Evolutionary conservation across 2,797 vertebrate genomes (phyloP).

Genomic region (Lagodon rhomboides): DNA sequence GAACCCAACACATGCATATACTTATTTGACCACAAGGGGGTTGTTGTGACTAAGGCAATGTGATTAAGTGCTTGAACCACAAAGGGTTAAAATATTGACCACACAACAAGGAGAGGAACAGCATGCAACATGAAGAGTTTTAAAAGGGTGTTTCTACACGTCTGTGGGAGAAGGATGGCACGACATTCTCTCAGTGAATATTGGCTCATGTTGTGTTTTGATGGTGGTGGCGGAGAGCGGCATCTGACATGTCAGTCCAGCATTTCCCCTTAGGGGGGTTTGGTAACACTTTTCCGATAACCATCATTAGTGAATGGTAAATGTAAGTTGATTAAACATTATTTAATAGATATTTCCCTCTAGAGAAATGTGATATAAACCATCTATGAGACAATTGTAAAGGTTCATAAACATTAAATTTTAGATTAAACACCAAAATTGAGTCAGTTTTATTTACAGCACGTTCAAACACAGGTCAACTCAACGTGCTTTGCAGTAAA

Average conservation of each 20-base stretch:
- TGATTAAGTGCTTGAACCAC: not conserved
- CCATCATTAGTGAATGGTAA: too few species aligned
- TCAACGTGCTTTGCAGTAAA: too few species aligned
- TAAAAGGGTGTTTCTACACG: not conserved
- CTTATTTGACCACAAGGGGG: conserved; percentile 11
- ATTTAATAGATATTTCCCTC: too few species aligned
- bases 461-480: too few species aligned
- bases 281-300: not conserved
- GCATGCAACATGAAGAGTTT: not conserved
- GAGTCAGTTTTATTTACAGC: too few species aligned
- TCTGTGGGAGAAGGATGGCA: not conserved
- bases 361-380: too few species aligned
- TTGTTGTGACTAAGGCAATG: conserved; percentile 1
- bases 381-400: too few species aligned
- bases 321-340: too few species aligned
- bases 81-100: not conserved
- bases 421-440: too few species aligned
- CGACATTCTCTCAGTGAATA: not conserved
- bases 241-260: not conserved
- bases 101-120: not conserved
- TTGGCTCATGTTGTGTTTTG: not conserved
- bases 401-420: too few species aligned
- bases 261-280: not conserved
- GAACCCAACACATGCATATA: not conserved
- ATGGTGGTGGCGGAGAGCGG: not conserved